Evolutionary conservation across 2,113 vertebrate species (phyloP).

Genomic region (Lasiurus borealis): DNA sequence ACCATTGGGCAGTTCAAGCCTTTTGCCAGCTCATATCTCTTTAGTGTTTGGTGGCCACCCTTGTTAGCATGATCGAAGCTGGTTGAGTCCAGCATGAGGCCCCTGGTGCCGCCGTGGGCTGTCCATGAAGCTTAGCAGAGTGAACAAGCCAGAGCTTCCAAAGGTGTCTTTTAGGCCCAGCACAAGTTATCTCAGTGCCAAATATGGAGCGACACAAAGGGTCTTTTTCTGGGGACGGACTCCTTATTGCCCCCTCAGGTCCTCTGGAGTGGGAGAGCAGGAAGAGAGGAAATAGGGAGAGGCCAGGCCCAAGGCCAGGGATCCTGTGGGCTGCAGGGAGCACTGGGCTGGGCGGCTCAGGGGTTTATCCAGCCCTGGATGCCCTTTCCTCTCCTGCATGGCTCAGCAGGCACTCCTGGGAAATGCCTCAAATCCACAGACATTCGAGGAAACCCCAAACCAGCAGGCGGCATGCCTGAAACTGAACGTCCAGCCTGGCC

Average conservation of each 20-base stretch:
- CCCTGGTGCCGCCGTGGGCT: too few relatives aligned
- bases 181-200: neutral
- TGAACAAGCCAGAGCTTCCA: neutral
- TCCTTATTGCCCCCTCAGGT: neutral
- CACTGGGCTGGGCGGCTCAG: neutral
- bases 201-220: neutral
- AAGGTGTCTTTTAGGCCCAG: neutral
- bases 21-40: rapidly evolving
- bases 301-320: neutral
- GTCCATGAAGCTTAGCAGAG: neutral
- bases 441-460: too few relatives aligned
- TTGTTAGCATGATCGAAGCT: neutral
- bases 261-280: neutral
- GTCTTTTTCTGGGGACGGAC: neutral
- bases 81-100: too few relatives aligned
- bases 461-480: too few relatives aligned
- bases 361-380: rapidly evolving
- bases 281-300: neutral
- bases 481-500: rapidly evolving
- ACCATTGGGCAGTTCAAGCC: rapidly evolving
- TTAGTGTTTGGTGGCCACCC: neutral
- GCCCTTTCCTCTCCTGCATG: neutral
- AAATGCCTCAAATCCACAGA: neutral
- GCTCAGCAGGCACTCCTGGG: neutral
- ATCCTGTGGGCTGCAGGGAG: neutral